phyloP scores from a whole-genome alignment of 1,140 invertebrate genomes.

The Diachasma alloeum region DNA sequence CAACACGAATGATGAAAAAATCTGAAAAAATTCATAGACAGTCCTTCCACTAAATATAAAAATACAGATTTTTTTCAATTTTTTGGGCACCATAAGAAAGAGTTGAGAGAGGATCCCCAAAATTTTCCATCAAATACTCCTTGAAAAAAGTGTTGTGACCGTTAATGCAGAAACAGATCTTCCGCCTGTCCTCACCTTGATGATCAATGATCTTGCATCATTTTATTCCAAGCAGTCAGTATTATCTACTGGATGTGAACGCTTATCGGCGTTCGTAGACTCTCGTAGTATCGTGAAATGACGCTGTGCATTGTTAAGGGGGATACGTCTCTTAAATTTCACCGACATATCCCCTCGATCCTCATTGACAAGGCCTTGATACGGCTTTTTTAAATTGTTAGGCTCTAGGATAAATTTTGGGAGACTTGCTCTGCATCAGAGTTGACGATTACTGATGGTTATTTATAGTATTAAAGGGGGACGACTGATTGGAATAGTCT shows the following conservation, averaged over 20 bases:
- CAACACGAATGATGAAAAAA: too few species aligned
- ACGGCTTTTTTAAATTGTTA: background rate
- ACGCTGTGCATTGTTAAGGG: background rate
- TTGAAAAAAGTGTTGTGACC: too few species aligned
- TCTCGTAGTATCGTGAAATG: background rate
- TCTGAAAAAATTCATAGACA: too few species aligned
- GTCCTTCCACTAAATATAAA: too few species aligned
- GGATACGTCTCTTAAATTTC: too few species aligned
- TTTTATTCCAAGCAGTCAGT: background rate
- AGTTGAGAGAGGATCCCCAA: too few species aligned
- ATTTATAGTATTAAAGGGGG: background rate
- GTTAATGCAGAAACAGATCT: background rate
- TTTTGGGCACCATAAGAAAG: too few species aligned
- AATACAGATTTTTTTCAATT: too few species aligned
- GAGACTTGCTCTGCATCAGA: constrained; percentile 53
- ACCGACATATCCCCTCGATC: too few species aligned
- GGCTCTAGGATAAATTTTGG: background rate
- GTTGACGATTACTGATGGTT: constrained; percentile 26
- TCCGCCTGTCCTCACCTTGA: background rate
- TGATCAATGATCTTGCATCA: background rate
- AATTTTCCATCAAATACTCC: too few species aligned
- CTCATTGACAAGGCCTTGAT: background rate
- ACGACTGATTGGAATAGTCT: background rate
- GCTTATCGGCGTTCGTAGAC: background rate
- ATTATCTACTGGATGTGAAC: background rate